Conservation (phyloP, 92 coral and sea anemone genomes). For the Heteractis magnifica region DNA sequence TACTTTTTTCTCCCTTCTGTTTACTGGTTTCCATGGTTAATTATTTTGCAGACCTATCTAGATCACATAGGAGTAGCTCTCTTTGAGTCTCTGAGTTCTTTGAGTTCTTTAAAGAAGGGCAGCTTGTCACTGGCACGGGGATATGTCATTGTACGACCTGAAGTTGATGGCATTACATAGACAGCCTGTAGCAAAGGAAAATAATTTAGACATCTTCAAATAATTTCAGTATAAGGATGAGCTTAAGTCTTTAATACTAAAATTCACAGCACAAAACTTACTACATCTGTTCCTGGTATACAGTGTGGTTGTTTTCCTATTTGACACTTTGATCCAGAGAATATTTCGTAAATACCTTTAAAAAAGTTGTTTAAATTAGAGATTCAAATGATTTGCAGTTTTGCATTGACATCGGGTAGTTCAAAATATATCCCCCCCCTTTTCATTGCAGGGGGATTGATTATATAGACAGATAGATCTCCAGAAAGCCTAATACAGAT, state of each 20-base stretch:
- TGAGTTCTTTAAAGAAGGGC: conserved; percentile 78
- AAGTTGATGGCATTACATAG: conserved; percentile 96
- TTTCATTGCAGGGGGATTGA: too few species aligned
- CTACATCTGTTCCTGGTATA: conserved; percentile 78
- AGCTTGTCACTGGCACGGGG: conserved; percentile 91
- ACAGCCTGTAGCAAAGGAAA: conserved; percentile 50
- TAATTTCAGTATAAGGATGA: not conserved
- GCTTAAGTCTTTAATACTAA: not conserved
- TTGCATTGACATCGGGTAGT: too few species aligned
- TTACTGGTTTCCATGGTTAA: not conserved
- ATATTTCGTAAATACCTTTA: conserved; percentile 85
- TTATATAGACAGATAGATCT: too few species aligned
- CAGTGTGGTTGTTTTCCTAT: conserved; percentile 74
- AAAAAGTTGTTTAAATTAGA: not conserved
- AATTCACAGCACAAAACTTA: conserved; percentile 20
- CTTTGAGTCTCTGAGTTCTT: conserved; percentile 60
- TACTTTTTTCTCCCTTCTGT: too few species aligned
- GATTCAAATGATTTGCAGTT: not conserved
- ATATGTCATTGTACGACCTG: conserved; percentile 92
- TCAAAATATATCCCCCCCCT: too few species aligned
- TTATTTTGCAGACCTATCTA: not conserved
- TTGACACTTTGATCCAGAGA: conserved; percentile 78
- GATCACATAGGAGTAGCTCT: not conserved
- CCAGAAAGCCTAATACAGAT: too few species aligned
- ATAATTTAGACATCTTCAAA: not conserved